These are phyloP conservation scores for Excalfactoria chinensis DNA, from an alignment of 2,113 vertebrate genomes.

Conservation along the genomic window DNA sequence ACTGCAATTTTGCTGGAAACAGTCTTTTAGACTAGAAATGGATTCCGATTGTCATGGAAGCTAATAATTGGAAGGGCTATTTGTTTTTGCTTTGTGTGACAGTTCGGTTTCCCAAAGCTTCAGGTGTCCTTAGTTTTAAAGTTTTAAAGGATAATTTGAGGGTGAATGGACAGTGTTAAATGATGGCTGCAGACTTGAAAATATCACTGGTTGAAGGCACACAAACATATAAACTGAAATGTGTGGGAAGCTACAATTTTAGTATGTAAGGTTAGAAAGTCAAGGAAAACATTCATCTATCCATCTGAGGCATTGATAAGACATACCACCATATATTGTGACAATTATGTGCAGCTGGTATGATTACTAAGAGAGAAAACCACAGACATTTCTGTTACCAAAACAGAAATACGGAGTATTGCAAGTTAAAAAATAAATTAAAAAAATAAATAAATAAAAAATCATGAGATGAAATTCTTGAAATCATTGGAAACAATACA, in stretches of 20 bases:
- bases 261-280: neutral
- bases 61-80: neutral
- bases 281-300: neutral
- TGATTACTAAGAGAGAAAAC: neutral
- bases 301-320: neutral
- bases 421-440: neutral
- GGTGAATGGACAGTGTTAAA: neutral
- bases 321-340: neutral
- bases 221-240: neutral
- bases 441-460: neutral
- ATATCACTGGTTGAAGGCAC: neutral
- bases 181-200: neutral
- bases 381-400: neutral
- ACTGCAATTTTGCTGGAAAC: neutral
- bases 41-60: neutral
- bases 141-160: neutral
- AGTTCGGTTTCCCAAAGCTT: neutral
- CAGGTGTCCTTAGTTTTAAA: conserved; percentile 6
- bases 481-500: neutral
- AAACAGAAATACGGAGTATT: neutral
- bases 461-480: neutral
- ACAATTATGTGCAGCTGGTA: neutral
- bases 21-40: neutral
- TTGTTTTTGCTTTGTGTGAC: neutral
- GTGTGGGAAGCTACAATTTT: neutral